Percentiles rank a stretch among this genome's conserved stretches.
Evolutionary conservation across 2,113 vertebrate genomes (phyloP).

Genomic region (Diadophis punctatus): DNA sequence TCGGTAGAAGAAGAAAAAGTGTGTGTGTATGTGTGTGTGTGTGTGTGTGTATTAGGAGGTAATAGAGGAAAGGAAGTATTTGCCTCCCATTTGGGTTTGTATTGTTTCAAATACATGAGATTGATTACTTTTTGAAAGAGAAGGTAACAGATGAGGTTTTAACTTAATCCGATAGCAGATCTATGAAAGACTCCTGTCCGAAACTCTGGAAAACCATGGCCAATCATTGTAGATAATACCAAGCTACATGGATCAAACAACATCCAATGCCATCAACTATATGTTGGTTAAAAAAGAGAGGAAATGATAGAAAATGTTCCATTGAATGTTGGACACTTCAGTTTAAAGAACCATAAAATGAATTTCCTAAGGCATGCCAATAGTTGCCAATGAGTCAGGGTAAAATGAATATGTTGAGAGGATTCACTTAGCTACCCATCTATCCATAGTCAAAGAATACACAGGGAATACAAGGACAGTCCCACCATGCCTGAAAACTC

Average conservation of each 20-base stretch:
- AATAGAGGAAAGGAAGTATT: not conserved
- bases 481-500: not conserved
- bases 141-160: not conserved
- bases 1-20: too few relatives aligned
- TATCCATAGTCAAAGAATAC: not conserved
- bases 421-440: not conserved
- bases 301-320: not conserved
- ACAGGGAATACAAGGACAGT: not conserved
- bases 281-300: not conserved
- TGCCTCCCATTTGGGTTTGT: not conserved
- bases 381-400: not conserved
- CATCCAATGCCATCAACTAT: not conserved
- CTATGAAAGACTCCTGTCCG: not conserved
- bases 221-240: not conserved
- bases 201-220: not conserved
- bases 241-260: not conserved
- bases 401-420: not conserved
- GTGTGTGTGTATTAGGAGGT: not conserved
- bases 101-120: not conserved
- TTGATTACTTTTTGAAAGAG: not conserved
- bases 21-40: too few relatives aligned
- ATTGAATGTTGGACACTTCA: not conserved
- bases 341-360: not conserved
- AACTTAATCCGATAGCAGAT: not conserved
- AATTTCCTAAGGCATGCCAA: not conserved